Evolutionary conservation across 2,888 invertebrate species (phyloP), one percentile per base, ranked within the genome.

Genomic region (Thecocarcelia acutangulata): DNA sequence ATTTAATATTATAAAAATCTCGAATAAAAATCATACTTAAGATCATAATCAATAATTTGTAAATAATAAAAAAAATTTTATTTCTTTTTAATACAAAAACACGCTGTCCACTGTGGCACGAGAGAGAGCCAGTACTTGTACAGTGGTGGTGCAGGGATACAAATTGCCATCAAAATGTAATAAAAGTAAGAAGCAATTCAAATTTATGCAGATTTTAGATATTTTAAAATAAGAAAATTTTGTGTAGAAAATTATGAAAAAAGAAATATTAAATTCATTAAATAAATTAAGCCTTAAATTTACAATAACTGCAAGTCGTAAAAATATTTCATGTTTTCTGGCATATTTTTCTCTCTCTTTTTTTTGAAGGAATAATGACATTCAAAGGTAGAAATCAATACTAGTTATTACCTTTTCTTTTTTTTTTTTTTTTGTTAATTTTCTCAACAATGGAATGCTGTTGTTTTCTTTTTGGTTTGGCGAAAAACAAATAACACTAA

Each of bases 131-230:
- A 21, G 33, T 46, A n/a, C n/a, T n/a, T n/a, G n/a, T n/a, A n/a
- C 59, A 68, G 69, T 76, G 61, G 61, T 33, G 33, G 6, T 33
- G 9, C 24, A 9, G 3, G 33, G 9, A 9, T 1, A 69, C n/a
- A 61, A 69, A 61, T 44, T 50, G 50, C 63, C 76, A 76, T 63
- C 61, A 69, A 61, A 79, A 61, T 58, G 78, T 59, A 61, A 73
- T 79, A 73, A 79, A 79, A 79, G 78, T 79, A 79, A 61, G 73
- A 78, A 73, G 72, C 64, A 72, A 79, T 79, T 66, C 72, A 73
- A 46, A 56, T 79, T 73, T 66, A 73, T 66, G 66, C 13, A 59
- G 3, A 37, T 66, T 15, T 24, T 21, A 54, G 24, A 17, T 13
- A 46, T 46, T 61, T 61, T 33, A 52, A 24, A 46, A 44, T 13